A percentile compares a stretch with the other conserved stretches of the same genome.
phyloP scores from a whole-genome alignment of 2,113 vertebrate genomes.

The Peromyscus polionotus region DNA sequence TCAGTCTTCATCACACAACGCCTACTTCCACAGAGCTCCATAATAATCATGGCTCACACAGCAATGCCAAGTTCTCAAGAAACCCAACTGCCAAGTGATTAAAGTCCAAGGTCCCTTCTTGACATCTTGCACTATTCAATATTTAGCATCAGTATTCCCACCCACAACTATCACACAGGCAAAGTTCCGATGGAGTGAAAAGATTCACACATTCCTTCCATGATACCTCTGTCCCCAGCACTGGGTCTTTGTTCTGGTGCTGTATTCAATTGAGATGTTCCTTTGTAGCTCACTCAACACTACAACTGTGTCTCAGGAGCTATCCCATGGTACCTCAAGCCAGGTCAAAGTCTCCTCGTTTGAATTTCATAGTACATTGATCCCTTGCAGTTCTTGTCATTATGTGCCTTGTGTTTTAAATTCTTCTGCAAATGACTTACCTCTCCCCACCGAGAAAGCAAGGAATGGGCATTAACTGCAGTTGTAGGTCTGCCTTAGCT shows the following conservation, averaged over 20 bases:
- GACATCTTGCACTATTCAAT: background rate
- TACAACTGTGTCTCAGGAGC: background rate
- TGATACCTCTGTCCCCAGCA: background rate
- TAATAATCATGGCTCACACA: background rate
- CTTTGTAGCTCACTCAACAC: background rate
- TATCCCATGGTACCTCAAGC: background rate
- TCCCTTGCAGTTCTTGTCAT: background rate
- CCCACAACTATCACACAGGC: background rate
- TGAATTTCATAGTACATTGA: background rate
- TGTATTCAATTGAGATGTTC: background rate
- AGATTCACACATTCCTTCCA: too few species aligned
- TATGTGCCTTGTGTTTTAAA: background rate
- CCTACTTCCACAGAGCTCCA: background rate
- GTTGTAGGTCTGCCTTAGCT: background rate
- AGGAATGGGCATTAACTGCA: background rate
- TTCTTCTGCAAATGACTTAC: background rate
- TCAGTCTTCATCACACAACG: background rate
- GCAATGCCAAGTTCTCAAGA: background rate
- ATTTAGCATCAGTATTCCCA: background rate
- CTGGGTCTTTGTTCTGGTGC: background rate
- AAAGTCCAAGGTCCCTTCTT: background rate
- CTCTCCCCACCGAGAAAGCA: background rate
- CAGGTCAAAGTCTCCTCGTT: background rate
- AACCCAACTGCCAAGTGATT: background rate
- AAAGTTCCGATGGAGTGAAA: background rate